These are phyloP conservation scores for Malurus melanocephalus DNA, from an alignment of 2,113 vertebrate species.

Conservation along the genomic window DNA sequence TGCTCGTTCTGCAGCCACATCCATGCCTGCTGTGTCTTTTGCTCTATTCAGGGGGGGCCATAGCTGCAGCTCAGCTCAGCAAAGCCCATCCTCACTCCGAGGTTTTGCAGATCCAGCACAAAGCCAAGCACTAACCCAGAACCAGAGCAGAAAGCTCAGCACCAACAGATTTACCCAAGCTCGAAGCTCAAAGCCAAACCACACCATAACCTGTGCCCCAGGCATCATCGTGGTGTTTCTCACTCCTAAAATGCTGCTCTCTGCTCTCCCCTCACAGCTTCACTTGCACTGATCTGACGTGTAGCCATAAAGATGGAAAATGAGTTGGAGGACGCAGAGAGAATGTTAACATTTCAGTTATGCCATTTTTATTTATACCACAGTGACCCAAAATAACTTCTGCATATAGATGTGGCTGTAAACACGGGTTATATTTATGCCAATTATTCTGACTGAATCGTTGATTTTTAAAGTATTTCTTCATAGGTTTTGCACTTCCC, in stretches of 20 bases:
- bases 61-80: neutral
- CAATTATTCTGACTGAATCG: neutral
- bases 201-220: neutral
- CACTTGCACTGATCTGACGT: neutral
- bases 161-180: too few species aligned
- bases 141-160: neutral
- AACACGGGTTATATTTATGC: neutral
- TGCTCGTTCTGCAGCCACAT: neutral
- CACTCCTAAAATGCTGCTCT: neutral
- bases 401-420: neutral
- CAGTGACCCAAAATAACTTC: neutral
- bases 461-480: conserved; percentile 1
- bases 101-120: neutral
- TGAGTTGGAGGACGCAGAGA: neutral
- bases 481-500: neutral
- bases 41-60: fast-evolving
- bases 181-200: neutral
- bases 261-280: neutral
- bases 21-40: neutral
- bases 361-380: neutral
- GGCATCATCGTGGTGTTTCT: fast-evolving
- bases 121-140: neutral
- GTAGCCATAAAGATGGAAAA: neutral
- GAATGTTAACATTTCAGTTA: neutral
- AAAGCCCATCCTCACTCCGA: neutral